Base-by-base conservation (phyloP, 2,797 vertebrate genomes). In the Apogon talboti region DNA sequence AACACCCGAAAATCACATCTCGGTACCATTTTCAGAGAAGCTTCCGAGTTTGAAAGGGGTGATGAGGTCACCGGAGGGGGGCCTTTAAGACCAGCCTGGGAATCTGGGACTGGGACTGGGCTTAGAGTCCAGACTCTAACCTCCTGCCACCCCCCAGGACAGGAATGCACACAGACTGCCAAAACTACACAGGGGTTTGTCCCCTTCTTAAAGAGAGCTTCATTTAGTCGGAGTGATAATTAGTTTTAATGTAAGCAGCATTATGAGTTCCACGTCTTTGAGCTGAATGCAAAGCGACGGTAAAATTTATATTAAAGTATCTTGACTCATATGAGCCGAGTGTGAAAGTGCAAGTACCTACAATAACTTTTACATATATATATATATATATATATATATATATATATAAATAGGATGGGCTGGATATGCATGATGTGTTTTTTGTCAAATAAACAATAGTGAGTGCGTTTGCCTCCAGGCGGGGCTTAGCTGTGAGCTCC, bases 61-160 rank as follows among this genome's bases (percentile, higher is more conserved):
- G 91, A 88, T 85, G 83, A 84, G 84, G 89, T 90, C 84, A 87
- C 76, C 47, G 60, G 93, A 93, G n/a, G 94, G 94, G 89, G 87
- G 92, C 89, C 92, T 92, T 93, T 93, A 93, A 94, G 89, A 87
- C 87, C 71, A 59, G 88, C 91, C 86, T 87, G 93, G 94, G 89
- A 93, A 94, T 86, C 76, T 71, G 79, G 52, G 59, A 24, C 69
- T 54, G 74, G 67, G 78, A 82, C 81, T 69, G 60, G 11, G 71
- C 60, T 56, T 82, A 70, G 74, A 79, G 83, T 85, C 85, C 70
- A 92, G 85, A 86, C 87, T 85, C 85, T 91, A 75, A 84, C 81
- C 65, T 57, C 19, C 38, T n/a, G 24, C 69, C 33, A 52, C 71
- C 61, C 53, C 74, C 68, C 48, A 58, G 71, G 74, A 81, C 66